A percentile compares a stretch with the other conserved stretches of the same genome.
These are phyloP conservation scores for Nasonovia ribisnigri DNA, from an alignment of 2,888 invertebrate genomes.

Conservation along the genomic window DNA sequence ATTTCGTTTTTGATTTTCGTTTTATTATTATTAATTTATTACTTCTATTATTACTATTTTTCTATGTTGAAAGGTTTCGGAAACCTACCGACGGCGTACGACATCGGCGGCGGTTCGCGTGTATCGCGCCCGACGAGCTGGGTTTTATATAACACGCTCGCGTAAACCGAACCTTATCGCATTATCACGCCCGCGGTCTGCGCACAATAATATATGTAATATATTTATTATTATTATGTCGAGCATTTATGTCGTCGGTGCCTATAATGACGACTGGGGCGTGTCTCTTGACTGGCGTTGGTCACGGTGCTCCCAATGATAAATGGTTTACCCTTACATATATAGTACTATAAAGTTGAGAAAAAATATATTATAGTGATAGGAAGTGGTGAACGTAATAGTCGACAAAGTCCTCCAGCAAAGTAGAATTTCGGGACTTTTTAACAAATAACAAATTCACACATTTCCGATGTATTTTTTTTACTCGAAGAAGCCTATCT, in stretches of 20 bases:
- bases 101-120: constrained; percentile 13
- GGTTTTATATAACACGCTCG: constrained; percentile 42
- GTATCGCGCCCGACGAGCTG: neutral
- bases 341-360: neutral
- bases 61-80: constrained; percentile 50
- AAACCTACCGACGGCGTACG: constrained; percentile 39
- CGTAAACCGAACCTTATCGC: constrained; percentile 59
- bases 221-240: neutral
- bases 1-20: neutral
- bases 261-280: neutral
- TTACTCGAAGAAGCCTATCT: neutral
- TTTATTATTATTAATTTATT: neutral
- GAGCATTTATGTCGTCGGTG: neutral
- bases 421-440: neutral
- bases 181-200: constrained; percentile 42
- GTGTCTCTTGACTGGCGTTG: constrained; percentile 5
- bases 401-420: neutral
- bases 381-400: neutral
- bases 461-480: neutral
- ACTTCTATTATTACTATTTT: neutral
- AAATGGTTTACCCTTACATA: neutral
- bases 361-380: neutral
- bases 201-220: neutral
- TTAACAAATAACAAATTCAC: neutral
- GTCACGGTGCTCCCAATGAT: constrained; percentile 10